Conservation (phyloP, 2,113 vertebrate genomes). For the Muntiacus reevesi region DNA sequence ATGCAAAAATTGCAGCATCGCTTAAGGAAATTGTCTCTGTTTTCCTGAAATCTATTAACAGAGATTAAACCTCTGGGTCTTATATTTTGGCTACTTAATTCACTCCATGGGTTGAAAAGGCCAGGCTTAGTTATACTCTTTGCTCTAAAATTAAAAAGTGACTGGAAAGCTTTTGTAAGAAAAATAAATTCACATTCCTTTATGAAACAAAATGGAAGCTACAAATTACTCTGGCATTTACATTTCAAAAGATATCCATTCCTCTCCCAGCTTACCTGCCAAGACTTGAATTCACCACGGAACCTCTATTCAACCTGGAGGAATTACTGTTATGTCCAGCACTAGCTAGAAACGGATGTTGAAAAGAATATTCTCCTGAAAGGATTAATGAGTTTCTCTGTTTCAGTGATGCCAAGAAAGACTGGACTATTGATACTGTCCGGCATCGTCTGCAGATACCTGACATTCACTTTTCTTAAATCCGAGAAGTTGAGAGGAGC, state of each 20-base stretch:
- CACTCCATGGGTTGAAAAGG: slow-evolving; percentile 62
- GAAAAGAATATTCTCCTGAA: neutral
- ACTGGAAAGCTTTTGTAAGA: slow-evolving; percentile 71
- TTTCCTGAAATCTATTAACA: slow-evolving; percentile 76
- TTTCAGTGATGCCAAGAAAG: neutral
- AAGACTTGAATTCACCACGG: neutral
- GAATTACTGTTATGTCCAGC: slow-evolving; percentile 8
- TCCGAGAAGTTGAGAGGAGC: neutral
- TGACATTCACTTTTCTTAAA: neutral
- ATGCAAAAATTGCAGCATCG: slow-evolving; percentile 35
- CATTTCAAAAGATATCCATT: slow-evolving; percentile 43
- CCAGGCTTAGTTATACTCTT: slow-evolving; percentile 66
- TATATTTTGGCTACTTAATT: slow-evolving; percentile 67
- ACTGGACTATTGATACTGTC: neutral
- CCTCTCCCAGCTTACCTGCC: neutral
- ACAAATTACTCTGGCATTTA: neutral
- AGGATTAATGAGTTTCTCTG: neutral
- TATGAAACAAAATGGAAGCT: neutral
- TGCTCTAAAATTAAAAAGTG: slow-evolving; percentile 76
- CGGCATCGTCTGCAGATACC: neutral
- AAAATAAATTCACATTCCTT: slow-evolving; percentile 26
- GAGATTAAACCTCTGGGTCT: slow-evolving; percentile 65
- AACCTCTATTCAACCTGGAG: neutral
- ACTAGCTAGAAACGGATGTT: too few species aligned
- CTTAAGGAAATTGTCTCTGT: slow-evolving; percentile 64